Evolutionary conservation across 2,888 invertebrate genomes (phyloP).

Genomic region (Drosophila diplacantha): DNA sequence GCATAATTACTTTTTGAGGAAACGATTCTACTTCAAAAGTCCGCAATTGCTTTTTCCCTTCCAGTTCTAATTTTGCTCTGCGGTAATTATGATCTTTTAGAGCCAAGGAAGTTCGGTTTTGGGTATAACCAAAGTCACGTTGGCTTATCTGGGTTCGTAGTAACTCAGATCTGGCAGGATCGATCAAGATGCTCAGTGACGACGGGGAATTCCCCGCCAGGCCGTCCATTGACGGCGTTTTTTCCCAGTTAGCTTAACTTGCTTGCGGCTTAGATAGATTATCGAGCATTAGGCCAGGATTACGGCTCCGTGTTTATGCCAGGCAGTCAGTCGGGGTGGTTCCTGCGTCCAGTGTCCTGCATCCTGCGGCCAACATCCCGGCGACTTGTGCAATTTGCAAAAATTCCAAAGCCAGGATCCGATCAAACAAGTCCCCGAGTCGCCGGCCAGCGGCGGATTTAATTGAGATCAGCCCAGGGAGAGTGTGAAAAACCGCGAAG

Average conservation of each 20-base stretch:
- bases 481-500: conserved; percentile 61
- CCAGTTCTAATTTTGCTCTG: background rate
- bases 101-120: conserved; percentile 11
- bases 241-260: conserved; percentile 71
- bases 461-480: conserved; percentile 63
- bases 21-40: background rate
- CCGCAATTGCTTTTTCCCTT: background rate
- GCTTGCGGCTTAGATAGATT: conserved; percentile 59
- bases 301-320: conserved; percentile 56
- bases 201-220: conserved; percentile 54
- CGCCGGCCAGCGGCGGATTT: conserved; percentile 50
- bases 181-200: conserved; percentile 50
- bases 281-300: conserved; percentile 61
- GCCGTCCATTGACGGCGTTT: conserved; percentile 66
- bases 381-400: conserved; percentile 69
- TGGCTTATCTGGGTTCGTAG: conserved; percentile 36
- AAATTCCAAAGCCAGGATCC: conserved; percentile 69
- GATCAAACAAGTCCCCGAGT: conserved; percentile 61
- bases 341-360: conserved; percentile 5
- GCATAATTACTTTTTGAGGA: conserved; percentile 3
- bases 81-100: conserved; percentile 34
- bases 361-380: conserved; percentile 7
- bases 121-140: conserved; percentile 44
- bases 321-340: conserved; percentile 21
- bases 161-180: conserved; percentile 13